phyloP scores from a whole-genome alignment of 2,888 invertebrate genomes.

The Leucophenga montana region DNA sequence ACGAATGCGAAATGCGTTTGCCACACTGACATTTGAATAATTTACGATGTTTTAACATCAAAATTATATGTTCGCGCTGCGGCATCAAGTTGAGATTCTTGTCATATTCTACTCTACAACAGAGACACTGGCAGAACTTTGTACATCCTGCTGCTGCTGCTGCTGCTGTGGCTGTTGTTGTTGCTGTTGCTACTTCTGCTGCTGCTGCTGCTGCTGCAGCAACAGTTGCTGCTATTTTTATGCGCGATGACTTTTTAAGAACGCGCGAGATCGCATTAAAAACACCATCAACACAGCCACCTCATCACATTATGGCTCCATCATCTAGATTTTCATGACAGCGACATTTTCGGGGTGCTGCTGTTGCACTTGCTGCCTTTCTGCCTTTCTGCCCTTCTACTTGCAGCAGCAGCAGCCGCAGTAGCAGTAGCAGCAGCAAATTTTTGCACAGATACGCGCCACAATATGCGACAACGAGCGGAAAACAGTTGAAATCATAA shows the following conservation, averaged over 20 bases:
- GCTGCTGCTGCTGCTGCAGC: background rate
- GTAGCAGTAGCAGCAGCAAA: background rate
- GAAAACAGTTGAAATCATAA: constrained; percentile 50
- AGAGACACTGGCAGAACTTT: background rate
- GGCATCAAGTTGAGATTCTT: constrained; percentile 26
- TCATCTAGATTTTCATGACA: constrained; percentile 44
- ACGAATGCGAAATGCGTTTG: constrained; percentile 42
- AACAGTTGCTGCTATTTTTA: constrained; percentile 60
- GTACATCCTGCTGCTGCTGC: constrained; percentile 14
- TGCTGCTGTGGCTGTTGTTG: constrained; percentile 32
- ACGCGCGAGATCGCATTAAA: constrained; percentile 59
- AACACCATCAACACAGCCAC: constrained; percentile 57
- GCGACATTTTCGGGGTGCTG: constrained; percentile 57
- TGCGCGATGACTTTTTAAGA: constrained; percentile 49
- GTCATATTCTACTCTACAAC: constrained; percentile 29
- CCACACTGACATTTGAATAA: constrained; percentile 70
- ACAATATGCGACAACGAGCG: constrained; percentile 19
- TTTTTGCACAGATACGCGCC: background rate
- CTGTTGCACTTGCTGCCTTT: constrained; percentile 27
- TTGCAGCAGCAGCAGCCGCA: constrained; percentile 25
- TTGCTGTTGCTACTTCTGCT: no score
- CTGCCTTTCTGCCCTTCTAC: constrained; percentile 23
- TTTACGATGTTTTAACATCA: constrained; percentile 72
- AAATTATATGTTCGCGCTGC: constrained; percentile 68
- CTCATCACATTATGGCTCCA: constrained; percentile 54